phyloP scores from a whole-genome alignment of 2,113 vertebrate genomes.

The Pseudorectes ferrugineus region DNA sequence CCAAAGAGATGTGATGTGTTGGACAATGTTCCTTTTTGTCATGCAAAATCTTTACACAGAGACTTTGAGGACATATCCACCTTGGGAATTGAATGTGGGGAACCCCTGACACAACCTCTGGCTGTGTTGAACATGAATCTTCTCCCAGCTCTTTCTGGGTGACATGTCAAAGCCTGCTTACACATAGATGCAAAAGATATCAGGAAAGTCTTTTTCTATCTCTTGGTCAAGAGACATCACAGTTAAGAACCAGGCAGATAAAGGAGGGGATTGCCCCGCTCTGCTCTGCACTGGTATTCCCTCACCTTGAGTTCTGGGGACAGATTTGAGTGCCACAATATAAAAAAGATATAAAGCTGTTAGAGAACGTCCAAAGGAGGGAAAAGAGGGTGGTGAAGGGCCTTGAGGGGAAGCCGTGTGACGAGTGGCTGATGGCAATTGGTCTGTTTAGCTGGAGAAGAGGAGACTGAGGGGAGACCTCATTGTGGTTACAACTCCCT shows the following conservation, averaged over 20 bases:
- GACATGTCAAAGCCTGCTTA: background rate
- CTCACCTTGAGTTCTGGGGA: background rate
- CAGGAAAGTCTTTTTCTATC: fast-evolving
- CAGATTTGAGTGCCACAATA: background rate
- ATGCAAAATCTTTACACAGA: background rate
- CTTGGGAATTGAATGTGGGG: background rate
- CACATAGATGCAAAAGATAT: background rate
- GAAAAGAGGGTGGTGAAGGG: fast-evolving
- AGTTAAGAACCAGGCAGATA: background rate
- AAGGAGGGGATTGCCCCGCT: background rate
- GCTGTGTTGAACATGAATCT: background rate
- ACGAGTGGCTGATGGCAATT: fast-evolving
- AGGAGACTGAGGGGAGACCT: background rate
- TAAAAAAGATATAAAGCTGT: fast-evolving
- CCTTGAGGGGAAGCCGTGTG: fast-evolving
- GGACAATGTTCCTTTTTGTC: background rate
- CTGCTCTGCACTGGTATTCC: too few relatives aligned
- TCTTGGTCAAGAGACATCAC: background rate
- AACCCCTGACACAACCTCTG: background rate
- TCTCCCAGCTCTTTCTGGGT: background rate
- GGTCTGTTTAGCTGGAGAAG: background rate
- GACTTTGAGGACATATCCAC: background rate
- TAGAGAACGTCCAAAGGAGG: too few relatives aligned
- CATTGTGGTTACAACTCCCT: fast-evolving
- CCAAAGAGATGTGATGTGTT: background rate